Evolutionary conservation across 2,797 vertebrate species (phyloP).

Genomic region (Etheostoma perlongum): DNA sequence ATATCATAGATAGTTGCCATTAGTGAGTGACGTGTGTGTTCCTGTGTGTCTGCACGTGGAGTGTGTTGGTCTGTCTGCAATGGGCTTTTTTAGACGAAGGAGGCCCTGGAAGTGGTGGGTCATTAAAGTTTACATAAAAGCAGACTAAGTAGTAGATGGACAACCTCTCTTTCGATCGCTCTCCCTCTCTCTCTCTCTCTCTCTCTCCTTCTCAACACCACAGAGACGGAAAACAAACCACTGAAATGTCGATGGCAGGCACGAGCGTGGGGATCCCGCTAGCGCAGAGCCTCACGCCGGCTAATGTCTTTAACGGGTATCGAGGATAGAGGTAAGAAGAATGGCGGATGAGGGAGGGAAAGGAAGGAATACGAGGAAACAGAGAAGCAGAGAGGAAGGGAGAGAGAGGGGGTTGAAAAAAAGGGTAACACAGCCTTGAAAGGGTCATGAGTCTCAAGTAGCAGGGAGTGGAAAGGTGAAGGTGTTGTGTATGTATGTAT

Average conservation of each 20-base stretch:
- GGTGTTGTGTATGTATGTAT: conserved; percentile 47
- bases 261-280: conserved; percentile 63
- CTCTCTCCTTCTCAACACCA: conserved; percentile 47
- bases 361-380: conserved; percentile 56
- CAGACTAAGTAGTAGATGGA: conserved; percentile 66
- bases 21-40: conserved; percentile 57
- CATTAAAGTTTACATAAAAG: conserved; percentile 79
- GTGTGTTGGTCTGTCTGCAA: conserved; percentile 56
- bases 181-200: conserved; percentile 26
- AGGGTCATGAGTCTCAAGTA: conserved; percentile 51
- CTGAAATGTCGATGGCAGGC: conserved; percentile 75
- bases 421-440: conserved; percentile 46
- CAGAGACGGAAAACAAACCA: conserved; percentile 75
- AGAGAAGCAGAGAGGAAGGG: conserved; percentile 40
- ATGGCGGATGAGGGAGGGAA: conserved; percentile 45
- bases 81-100: conserved; percentile 69
- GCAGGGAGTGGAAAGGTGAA: conserved; percentile 30
- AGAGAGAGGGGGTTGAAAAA: conserved; percentile 33
- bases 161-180: conserved; percentile 59
- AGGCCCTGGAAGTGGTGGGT: conserved; percentile 74
- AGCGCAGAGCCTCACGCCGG: conserved; percentile 56
- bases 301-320: conserved; percentile 84
- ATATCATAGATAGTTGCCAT: conserved; percentile 54
- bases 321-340: conserved; percentile 69
- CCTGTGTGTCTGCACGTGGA: conserved; percentile 30